A percentile compares a stretch with the other conserved stretches of the same genome.
These are phyloP conservation scores for Entomobrya multifasciata DNA, from an alignment of 2,888 invertebrate species.

Conservation along the genomic window DNA sequence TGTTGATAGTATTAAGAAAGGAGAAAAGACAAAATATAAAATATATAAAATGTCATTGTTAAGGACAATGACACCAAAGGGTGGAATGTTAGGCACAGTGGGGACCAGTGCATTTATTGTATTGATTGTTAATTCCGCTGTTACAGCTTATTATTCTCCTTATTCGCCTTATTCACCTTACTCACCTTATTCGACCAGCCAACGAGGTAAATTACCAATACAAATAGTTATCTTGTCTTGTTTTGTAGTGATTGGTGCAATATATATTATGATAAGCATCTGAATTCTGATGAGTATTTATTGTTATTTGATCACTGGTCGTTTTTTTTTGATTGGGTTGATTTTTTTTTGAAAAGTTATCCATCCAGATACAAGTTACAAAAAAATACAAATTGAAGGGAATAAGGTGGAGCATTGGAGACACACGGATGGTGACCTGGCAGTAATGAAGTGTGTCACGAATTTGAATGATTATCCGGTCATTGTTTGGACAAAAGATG, in stretches of 20 bases:
- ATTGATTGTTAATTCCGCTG: slow-evolving; percentile 34
- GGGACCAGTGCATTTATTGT: slow-evolving; percentile 2
- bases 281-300: background rate
- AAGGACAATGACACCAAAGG: slow-evolving; percentile 28
- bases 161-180: too few species aligned
- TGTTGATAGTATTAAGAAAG: background rate
- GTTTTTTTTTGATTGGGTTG: slow-evolving; percentile 26
- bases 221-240: too few species aligned
- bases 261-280: background rate
- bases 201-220: slow-evolving; percentile 32
- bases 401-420: slow-evolving; percentile 68
- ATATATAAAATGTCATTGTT: slow-evolving; percentile 34
- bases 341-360: slow-evolving; percentile 51
- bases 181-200: slow-evolving; percentile 39
- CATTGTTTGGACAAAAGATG: slow-evolving; percentile 71
- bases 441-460: slow-evolving; percentile 71
- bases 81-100: slow-evolving; percentile 21
- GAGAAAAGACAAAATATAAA: background rate
- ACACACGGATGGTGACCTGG: slow-evolving; percentile 63
- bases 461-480: slow-evolving; percentile 70
- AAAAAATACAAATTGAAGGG: slow-evolving; percentile 71
- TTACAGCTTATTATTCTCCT: slow-evolving; percentile 4
- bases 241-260: too few species aligned
- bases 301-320: background rate
- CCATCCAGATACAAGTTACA: slow-evolving; percentile 35